These are phyloP conservation scores for Heliconius sara DNA, from an alignment of 2,888 invertebrate genomes.

Conservation along the genomic window DNA sequence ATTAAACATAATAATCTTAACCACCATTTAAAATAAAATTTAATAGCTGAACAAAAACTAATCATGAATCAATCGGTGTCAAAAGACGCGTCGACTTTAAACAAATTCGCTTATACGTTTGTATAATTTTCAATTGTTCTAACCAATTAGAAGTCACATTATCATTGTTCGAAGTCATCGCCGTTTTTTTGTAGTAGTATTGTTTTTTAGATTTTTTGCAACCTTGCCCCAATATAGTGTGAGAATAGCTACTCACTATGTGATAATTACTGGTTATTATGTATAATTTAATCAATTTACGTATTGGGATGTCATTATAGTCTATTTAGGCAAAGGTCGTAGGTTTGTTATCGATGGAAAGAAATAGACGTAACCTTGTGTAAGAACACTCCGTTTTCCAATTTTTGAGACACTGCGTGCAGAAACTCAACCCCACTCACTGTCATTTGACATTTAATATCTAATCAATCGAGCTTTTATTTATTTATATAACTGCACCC, in stretches of 20 bases:
- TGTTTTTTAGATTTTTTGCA: conserved; percentile 49
- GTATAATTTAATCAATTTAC: conserved; percentile 31
- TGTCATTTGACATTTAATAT: no score
- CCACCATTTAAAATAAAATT: not conserved
- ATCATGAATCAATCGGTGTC: not conserved
- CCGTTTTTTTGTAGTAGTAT: conserved; percentile 44
- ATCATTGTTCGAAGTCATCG: conserved; percentile 49
- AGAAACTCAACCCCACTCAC: not conserved
- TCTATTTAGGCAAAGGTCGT: not conserved
- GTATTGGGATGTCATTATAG: not conserved
- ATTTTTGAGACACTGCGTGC: not conserved
- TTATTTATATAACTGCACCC: not conserved
- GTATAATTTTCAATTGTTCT: conserved; percentile 26
- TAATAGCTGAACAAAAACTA: not conserved
- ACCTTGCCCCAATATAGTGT: conserved; percentile 54
- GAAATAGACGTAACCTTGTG: not conserved
- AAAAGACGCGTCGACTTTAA: conserved; percentile 7
- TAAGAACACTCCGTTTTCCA: no score
- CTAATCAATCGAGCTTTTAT: not conserved
- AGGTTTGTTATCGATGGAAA: not conserved
- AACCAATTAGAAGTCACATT: conserved; percentile 30
- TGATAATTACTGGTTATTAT: conserved; percentile 44
- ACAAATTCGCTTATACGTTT: conserved; percentile 14
- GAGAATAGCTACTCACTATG: conserved; percentile 48
- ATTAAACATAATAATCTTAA: not conserved